phyloP scores from a whole-genome alignment of 2,888 invertebrate species.

The Drosophila anomalata region DNA sequence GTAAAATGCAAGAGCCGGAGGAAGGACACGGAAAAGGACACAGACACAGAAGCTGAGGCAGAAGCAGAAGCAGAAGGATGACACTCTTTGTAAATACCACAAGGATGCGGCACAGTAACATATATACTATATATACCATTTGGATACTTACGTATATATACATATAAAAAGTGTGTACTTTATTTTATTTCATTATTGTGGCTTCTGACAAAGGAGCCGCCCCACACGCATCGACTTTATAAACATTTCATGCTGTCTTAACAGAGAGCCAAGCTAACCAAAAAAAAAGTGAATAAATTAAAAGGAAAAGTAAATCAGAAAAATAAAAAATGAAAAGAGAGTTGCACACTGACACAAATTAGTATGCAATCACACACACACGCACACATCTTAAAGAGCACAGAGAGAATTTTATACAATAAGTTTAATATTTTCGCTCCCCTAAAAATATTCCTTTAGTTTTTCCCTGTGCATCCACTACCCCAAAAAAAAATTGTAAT shows the following conservation, averaged over 20 bases:
- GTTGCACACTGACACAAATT: slow-evolving; percentile 26
- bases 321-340: slow-evolving; percentile 4
- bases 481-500: slow-evolving; percentile 45
- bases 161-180: slow-evolving; percentile 38
- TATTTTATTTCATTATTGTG: slow-evolving; percentile 63
- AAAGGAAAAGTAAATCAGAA: slow-evolving; percentile 1
- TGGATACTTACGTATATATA: slow-evolving; percentile 17
- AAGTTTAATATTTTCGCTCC: background rate
- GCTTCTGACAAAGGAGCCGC: slow-evolving; percentile 35
- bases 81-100: slow-evolving; percentile 57
- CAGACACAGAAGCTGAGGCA: slow-evolving; percentile 1
- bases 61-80: slow-evolving; percentile 11
- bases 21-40: slow-evolving; percentile 9
- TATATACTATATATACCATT: slow-evolving; percentile 16
- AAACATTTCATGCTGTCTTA: slow-evolving; percentile 47
- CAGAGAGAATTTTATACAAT: background rate
- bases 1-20: slow-evolving; percentile 12
- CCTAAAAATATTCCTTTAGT: background rate
- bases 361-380: slow-evolving; percentile 13
- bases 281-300: slow-evolving; percentile 2
- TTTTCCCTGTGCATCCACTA: slow-evolving; percentile 9
- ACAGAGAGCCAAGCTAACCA: slow-evolving; percentile 29
- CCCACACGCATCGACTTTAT: slow-evolving; percentile 51
- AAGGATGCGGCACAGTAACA: slow-evolving; percentile 39
- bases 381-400: background rate